Conservation (phyloP, 2,113 vertebrate genomes). For the Bostrychus sinensis region DNA sequence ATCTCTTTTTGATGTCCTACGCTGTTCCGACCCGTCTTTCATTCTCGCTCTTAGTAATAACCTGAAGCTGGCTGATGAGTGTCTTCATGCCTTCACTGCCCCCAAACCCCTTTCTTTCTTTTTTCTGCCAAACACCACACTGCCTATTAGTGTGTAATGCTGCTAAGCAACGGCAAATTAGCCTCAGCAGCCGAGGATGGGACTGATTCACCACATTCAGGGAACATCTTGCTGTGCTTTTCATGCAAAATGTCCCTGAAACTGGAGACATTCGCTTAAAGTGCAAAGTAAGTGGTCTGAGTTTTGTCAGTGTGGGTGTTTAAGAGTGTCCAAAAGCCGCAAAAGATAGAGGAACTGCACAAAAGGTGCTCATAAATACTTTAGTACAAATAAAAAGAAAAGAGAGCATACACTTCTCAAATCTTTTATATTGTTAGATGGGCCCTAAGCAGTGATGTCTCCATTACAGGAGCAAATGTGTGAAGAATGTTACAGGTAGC, state of each 20-base stretch:
- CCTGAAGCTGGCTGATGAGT: slow-evolving; percentile 24
- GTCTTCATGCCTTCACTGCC: slow-evolving; percentile 8
- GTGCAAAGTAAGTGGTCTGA: background rate
- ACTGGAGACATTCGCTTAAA: background rate
- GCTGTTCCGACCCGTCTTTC: slow-evolving; percentile 3
- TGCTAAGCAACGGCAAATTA: slow-evolving; percentile 46
- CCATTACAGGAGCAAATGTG: no score
- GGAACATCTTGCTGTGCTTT: slow-evolving; percentile 5
- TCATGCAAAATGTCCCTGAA: slow-evolving; percentile 1
- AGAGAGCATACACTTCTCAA: no score
- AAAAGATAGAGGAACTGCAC: background rate
- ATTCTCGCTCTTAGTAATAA: slow-evolving; percentile 29
- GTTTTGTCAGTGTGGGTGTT: background rate
- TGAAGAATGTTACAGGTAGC: no score
- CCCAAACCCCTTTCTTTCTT: slow-evolving; percentile 32
- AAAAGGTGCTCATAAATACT: background rate
- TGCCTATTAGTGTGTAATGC: slow-evolving; percentile 7
- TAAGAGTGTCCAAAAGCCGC: background rate
- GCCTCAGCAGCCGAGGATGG: background rate
- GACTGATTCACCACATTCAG: slow-evolving; percentile 7
- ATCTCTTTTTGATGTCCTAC: background rate
- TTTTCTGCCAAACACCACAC: slow-evolving; percentile 11
- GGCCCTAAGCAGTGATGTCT: no score
- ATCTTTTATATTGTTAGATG: no score
- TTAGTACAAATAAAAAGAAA: no score